Percentiles rank a stretch among this genome's conserved stretches.
These are phyloP conservation scores for Cottus gobio DNA, from an alignment of 2,113 vertebrate species.

Conservation along the genomic window DNA sequence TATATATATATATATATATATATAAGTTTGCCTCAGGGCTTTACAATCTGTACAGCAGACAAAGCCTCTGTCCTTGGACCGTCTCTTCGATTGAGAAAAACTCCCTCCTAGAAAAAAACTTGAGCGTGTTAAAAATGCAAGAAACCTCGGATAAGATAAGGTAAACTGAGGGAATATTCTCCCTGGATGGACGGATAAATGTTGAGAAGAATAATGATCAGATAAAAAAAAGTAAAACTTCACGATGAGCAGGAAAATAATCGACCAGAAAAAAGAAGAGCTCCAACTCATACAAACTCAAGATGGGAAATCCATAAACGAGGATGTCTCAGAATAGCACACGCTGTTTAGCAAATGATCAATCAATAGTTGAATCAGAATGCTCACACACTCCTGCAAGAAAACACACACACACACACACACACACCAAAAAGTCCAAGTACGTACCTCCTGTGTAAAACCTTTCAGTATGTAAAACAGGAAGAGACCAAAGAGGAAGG, in stretches of 20 bases:
- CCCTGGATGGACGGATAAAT: background rate
- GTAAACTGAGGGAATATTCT: background rate
- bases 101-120: too few relatives aligned
- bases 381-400: background rate
- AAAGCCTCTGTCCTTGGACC: too few relatives aligned
- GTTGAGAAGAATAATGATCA: background rate
- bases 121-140: too few relatives aligned
- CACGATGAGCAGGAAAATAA: background rate
- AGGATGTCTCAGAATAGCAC: background rate
- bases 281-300: background rate
- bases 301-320: constrained; percentile 33
- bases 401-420: background rate
- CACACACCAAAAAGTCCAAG: too few relatives aligned
- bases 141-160: too few relatives aligned
- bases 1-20: too few relatives aligned
- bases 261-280: background rate
- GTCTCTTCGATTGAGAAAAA: too few relatives aligned
- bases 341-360: constrained; percentile 10
- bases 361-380: constrained; percentile 14
- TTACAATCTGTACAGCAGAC: too few relatives aligned
- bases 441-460: background rate
- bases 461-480: background rate
- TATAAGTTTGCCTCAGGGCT: too few relatives aligned
- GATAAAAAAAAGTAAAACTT: background rate
- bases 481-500: background rate